These are phyloP conservation scores for Contarinia nasturtii DNA, from an alignment of 1,140 invertebrate genomes.

Conservation along the genomic window DNA sequence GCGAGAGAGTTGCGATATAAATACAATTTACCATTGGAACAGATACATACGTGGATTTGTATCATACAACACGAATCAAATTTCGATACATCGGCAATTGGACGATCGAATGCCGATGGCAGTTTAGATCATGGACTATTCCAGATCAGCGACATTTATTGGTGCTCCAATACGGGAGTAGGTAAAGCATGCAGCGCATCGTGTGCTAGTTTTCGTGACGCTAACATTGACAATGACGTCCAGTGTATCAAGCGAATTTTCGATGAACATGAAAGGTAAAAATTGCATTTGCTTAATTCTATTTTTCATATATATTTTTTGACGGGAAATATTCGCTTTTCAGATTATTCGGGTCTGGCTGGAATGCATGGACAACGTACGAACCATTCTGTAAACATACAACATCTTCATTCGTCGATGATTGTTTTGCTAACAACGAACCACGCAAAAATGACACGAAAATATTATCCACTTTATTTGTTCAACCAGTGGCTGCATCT, in stretches of 20 bases:
- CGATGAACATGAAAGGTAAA: conserved; percentile 28
- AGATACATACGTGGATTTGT: conserved; percentile 53
- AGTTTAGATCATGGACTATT: conserved; percentile 50
- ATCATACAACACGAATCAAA: conserved; percentile 50
- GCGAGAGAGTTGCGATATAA: conserved; percentile 37
- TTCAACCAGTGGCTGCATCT: background rate
- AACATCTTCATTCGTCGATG: conserved; percentile 19
- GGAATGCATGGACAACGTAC: conserved; percentile 45
- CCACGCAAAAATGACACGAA: background rate
- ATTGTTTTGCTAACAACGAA: conserved; percentile 15
- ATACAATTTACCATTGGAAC: conserved; percentile 29
- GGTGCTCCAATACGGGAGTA: conserved; percentile 31
- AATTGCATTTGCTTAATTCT: too few relatives aligned
- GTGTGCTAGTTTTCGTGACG: conserved; percentile 34
- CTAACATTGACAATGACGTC: conserved; percentile 40
- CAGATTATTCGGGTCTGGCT: conserved; percentile 36
- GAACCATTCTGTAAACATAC: conserved; percentile 18
- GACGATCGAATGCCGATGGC: conserved; percentile 31
- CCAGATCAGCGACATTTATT: conserved; percentile 43
- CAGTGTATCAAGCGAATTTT: conserved; percentile 33
- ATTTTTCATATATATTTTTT: conserved; percentile 19
- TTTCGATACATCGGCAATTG: conserved; percentile 44
- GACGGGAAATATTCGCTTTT: conserved; percentile 23
- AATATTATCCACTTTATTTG: background rate
- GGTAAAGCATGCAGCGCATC: conserved; percentile 32